Evolutionary conservation across 2,888 invertebrate genomes (phyloP).

Genomic region (Strigamia crassipes): DNA sequence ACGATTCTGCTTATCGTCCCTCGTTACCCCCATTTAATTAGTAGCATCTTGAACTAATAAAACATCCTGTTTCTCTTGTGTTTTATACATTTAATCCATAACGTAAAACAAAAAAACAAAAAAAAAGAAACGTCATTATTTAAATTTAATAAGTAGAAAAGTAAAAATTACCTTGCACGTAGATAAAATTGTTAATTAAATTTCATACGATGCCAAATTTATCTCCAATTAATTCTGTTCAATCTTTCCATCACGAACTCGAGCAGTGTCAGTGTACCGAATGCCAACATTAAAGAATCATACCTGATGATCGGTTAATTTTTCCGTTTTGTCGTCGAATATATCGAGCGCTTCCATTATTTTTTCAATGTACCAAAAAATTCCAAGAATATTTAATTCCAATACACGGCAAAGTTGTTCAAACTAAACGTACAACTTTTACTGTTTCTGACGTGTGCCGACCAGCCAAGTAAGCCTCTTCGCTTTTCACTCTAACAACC

Average conservation of each 20-base stretch:
- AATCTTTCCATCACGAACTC: conserved; percentile 83
- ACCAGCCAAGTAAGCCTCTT: conserved; percentile 79
- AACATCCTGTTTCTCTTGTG: conserved; percentile 75
- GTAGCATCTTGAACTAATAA: conserved; percentile 79
- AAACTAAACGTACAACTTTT: conserved; percentile 72
- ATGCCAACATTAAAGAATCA: conserved; percentile 82
- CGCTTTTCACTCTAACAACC: conserved; percentile 66
- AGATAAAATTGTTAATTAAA: conserved; percentile 57
- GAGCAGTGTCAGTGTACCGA: conserved; percentile 71
- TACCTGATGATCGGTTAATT: conserved; percentile 64
- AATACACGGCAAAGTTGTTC: no score
- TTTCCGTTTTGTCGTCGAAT: conserved; percentile 67
- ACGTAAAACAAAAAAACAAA: conserved; percentile 79
- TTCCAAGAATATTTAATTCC: no score
- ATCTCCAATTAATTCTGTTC: conserved; percentile 80
- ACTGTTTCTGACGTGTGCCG: conserved; percentile 86
- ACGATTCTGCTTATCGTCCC: conserved; percentile 65
- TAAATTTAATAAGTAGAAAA: not conserved
- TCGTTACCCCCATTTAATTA: conserved; percentile 66
- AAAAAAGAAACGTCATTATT: conserved; percentile 51
- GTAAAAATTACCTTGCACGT: conserved; percentile 63
- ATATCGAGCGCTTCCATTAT: conserved; percentile 88
- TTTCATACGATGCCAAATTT: conserved; percentile 50
- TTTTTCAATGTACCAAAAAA: conserved; percentile 72
- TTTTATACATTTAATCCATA: conserved; percentile 75